Evolutionary conservation across 2,113 vertebrate species (phyloP).

Genomic region (Ramphastos sulfuratus): DNA sequence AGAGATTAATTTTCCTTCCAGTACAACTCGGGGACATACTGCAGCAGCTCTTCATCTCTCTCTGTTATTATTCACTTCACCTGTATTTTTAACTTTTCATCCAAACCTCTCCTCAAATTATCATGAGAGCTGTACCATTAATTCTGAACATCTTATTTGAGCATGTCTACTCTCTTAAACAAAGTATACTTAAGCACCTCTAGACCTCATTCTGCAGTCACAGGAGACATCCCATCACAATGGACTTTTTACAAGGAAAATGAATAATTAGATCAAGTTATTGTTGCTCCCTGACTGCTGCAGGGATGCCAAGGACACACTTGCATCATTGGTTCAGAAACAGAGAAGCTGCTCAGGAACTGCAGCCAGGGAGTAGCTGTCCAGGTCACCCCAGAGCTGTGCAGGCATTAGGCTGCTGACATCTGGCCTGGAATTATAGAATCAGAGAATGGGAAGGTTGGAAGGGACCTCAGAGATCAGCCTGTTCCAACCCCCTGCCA

Average conservation of each 20-base stretch:
- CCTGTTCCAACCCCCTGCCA: no score
- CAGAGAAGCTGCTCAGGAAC: not conserved
- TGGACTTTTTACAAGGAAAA: constrained; percentile 23
- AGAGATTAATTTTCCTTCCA: not conserved
- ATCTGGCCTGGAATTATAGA: fast-evolving
- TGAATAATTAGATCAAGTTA: constrained; percentile 13
- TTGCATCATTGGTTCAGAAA: not conserved
- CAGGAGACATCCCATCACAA: constrained; percentile 17
- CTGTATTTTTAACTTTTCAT: constrained; percentile 53
- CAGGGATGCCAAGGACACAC: not conserved
- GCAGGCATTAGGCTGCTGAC: fast-evolving
- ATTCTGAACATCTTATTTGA: constrained; percentile 49
- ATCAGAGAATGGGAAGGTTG: no score
- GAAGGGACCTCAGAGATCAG: no score
- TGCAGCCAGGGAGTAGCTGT: fast-evolving
- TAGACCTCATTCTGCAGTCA: not conserved
- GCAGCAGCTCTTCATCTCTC: not conserved
- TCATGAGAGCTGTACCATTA: constrained; percentile 58
- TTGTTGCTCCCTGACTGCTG: not conserved
- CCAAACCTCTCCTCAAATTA: constrained; percentile 53
- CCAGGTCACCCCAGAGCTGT: fast-evolving
- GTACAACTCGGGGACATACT: not conserved
- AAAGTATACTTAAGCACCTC: constrained; percentile 42
- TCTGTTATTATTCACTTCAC: constrained; percentile 31
- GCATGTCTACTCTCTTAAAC: constrained; percentile 43